Evolutionary conservation across 2,113 vertebrate species (phyloP).

Genomic region (Gasterosteus aculeatus): DNA sequence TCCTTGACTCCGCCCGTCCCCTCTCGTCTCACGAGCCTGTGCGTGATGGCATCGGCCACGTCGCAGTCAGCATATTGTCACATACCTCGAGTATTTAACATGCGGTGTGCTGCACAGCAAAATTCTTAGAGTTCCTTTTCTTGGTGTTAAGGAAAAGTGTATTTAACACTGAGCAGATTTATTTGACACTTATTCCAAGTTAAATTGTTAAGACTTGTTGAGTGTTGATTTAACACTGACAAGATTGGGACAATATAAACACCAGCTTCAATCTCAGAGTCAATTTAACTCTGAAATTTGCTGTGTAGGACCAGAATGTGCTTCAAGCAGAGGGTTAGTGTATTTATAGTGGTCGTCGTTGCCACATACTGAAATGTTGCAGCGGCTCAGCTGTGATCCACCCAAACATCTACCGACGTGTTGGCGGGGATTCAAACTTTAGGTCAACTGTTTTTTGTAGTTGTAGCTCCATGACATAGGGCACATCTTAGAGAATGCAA

Average conservation of each 20-base stretch:
- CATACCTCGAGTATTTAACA: conserved; percentile 27
- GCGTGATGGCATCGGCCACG: conserved; percentile 15
- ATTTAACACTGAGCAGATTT: too few species aligned
- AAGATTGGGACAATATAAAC: too few species aligned
- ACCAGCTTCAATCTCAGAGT: too few species aligned
- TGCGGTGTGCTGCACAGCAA: conserved; percentile 2
- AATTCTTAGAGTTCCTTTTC: too few species aligned
- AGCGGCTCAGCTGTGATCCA: conserved; percentile 19
- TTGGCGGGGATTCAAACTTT: conserved; percentile 2
- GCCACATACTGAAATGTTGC: conserved; percentile 23
- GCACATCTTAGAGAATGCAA: conserved; percentile 26
- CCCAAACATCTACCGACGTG: background rate
- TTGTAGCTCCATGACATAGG: conserved; percentile 9
- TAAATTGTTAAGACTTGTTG: too few species aligned
- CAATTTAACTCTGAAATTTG: too few species aligned
- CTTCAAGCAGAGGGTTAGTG: background rate
- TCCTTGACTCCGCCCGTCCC: conserved; percentile 6
- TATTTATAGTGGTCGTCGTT: conserved; percentile 2
- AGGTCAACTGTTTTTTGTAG: conserved; percentile 28
- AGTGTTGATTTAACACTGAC: too few species aligned
- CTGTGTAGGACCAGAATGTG: conserved; percentile 18
- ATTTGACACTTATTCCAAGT: too few species aligned
- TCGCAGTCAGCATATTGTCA: conserved; percentile 9
- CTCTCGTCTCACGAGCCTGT: background rate
- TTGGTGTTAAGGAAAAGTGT: too few species aligned